Conservation (phyloP, 1,140 invertebrate genomes). For the Hirudo medicinalis region DNA sequence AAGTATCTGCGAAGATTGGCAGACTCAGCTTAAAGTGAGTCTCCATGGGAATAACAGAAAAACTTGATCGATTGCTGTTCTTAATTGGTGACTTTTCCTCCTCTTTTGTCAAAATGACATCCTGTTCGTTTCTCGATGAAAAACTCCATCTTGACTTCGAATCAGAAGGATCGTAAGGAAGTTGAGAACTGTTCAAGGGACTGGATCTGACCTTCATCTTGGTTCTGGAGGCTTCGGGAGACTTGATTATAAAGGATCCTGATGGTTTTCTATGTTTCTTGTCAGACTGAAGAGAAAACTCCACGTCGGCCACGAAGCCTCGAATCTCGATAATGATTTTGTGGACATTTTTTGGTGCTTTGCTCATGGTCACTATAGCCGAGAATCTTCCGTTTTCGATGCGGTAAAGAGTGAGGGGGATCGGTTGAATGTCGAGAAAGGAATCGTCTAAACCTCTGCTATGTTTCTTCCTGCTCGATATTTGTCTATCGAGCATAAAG, state of each 20-base stretch:
- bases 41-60: not conserved
- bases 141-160: too few species aligned
- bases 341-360: not conserved
- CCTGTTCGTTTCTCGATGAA: too few species aligned
- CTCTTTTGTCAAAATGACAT: too few species aligned
- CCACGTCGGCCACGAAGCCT: not conserved
- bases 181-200: too few species aligned
- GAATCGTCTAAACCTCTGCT: not conserved
- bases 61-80: not conserved
- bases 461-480: not conserved
- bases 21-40: not conserved
- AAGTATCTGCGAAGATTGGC: not conserved
- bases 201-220: too few species aligned
- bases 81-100: too few species aligned
- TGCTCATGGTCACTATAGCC: not conserved
- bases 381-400: not conserved
- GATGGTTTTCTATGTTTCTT: not conserved
- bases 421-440: not conserved
- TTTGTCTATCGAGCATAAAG: not conserved
- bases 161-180: too few species aligned
- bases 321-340: constrained; percentile 1
- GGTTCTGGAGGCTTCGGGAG: too few species aligned
- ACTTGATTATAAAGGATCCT: not conserved
- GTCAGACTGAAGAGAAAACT: not conserved
- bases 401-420: not conserved